phyloP scores from a whole-genome alignment of 2,797 vertebrate genomes.

The Anableps anableps region DNA sequence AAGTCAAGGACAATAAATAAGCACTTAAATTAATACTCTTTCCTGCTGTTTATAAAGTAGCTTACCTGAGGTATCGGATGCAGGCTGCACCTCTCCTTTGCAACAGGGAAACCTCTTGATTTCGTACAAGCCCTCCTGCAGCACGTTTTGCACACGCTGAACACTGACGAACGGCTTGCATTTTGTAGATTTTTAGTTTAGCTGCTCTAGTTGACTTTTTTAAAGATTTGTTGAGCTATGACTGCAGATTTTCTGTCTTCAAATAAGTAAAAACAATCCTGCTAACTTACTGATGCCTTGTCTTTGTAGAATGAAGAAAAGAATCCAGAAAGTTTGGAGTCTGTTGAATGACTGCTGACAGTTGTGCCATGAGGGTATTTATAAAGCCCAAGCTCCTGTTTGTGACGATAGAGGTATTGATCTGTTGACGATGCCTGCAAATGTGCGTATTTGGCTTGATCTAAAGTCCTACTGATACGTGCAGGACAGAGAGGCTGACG shows the following conservation, averaged over 20 bases:
- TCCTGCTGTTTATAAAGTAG: not conserved
- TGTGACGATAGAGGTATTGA: conserved; percentile 72
- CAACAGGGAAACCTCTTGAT: conserved; percentile 67
- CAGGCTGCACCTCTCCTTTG: conserved; percentile 60
- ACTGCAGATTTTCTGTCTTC: conserved; percentile 1
- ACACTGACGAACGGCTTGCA: conserved; percentile 73
- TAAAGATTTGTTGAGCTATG: not conserved
- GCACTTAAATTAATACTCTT: not conserved
- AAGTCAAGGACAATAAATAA: not conserved
- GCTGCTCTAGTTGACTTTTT: conserved; percentile 2
- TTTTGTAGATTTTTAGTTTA: conserved; percentile 37
- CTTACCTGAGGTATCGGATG: conserved; percentile 68
- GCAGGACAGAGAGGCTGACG: conserved; percentile 20
- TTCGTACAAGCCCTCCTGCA: conserved; percentile 57
- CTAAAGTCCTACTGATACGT: conserved; percentile 44
- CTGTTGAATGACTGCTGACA: conserved; percentile 16
- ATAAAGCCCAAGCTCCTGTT: conserved; percentile 29
- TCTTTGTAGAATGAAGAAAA: conserved; percentile 9
- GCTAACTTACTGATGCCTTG: not conserved
- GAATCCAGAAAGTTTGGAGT: conserved; percentile 11
- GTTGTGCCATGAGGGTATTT: conserved; percentile 57
- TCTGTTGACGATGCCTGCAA: conserved; percentile 65
- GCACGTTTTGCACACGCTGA: conserved; percentile 53
- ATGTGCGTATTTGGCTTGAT: conserved; percentile 64
- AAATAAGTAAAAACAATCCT: not conserved